Conservation (phyloP, 2,113 vertebrate species). For the Forbesichthys papilliferus region DNA sequence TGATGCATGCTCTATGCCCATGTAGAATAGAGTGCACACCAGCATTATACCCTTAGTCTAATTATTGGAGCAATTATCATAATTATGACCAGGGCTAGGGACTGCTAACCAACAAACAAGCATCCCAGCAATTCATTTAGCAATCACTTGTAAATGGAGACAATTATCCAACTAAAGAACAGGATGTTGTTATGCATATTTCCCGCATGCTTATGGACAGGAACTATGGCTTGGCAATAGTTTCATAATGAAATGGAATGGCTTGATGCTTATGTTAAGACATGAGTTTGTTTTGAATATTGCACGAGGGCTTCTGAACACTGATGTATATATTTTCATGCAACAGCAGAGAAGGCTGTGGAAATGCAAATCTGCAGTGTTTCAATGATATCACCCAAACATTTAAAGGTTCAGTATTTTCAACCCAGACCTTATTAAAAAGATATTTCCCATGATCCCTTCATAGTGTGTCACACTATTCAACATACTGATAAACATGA, state of each 20-base stretch:
- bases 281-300: too few relatives aligned
- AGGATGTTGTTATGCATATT: constrained; percentile 22
- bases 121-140: constrained; percentile 35
- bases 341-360: too few relatives aligned
- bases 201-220: constrained; percentile 9
- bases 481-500: too few relatives aligned
- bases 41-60: constrained; percentile 36
- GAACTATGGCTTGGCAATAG: neutral
- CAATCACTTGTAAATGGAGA: constrained; percentile 30
- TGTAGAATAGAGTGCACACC: constrained; percentile 21
- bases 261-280: neutral
- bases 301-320: too few relatives aligned
- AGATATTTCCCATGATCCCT: too few relatives aligned
- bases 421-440: too few relatives aligned
- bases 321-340: too few relatives aligned
- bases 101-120: constrained; percentile 42
- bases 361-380: too few relatives aligned
- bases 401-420: too few relatives aligned
- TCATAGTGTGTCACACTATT: too few relatives aligned
- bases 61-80: constrained; percentile 51
- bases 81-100: constrained; percentile 39
- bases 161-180: constrained; percentile 39
- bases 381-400: too few relatives aligned
- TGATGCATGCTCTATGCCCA: constrained; percentile 9
- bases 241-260: neutral